A percentile compares a stretch with the other conserved stretches of the same genome.
Evolutionary conservation across 2,797 vertebrate genomes (phyloP).

Genomic region (Esox masquinongy): DNA sequence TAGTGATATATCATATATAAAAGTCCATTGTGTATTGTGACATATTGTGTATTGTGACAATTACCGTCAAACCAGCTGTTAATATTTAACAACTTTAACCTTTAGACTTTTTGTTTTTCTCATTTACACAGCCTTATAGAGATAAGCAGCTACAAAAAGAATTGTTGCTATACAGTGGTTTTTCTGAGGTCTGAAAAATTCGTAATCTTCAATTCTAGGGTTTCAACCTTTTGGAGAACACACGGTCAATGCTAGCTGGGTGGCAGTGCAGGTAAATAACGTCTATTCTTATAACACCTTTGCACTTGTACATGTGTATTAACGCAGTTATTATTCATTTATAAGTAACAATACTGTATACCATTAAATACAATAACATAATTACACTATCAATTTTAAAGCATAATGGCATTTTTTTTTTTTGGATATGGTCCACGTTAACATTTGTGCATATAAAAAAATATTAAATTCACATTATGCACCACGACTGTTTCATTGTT

Average conservation of each 20-base stretch:
- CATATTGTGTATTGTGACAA: neutral
- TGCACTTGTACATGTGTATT: neutral
- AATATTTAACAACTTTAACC: constrained; percentile 60
- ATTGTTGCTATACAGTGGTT: neutral
- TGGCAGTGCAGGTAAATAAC: constrained; percentile 88
- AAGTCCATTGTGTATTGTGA: neutral
- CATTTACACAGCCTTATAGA: constrained; percentile 3
- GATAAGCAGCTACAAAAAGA: constrained; percentile 18
- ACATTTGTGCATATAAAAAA: no score
- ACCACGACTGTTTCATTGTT: no score
- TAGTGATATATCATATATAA: neutral
- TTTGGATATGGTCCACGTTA: no score
- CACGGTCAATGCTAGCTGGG: constrained; percentile 92
- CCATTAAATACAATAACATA: neutral
- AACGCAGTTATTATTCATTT: neutral
- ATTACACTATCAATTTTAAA: neutral
- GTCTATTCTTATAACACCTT: neutral
- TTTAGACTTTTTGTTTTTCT: constrained; percentile 48
- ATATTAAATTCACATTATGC: no score
- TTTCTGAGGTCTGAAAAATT: neutral
- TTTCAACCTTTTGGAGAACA: constrained; percentile 94
- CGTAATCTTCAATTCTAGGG: constrained; percentile 67
- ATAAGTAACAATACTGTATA: neutral
- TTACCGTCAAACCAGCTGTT: neutral
- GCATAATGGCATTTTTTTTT: no score